These are phyloP conservation scores for Crocidura indochinensis DNA, from an alignment of 2,797 vertebrate genomes.

Conservation along the genomic window DNA sequence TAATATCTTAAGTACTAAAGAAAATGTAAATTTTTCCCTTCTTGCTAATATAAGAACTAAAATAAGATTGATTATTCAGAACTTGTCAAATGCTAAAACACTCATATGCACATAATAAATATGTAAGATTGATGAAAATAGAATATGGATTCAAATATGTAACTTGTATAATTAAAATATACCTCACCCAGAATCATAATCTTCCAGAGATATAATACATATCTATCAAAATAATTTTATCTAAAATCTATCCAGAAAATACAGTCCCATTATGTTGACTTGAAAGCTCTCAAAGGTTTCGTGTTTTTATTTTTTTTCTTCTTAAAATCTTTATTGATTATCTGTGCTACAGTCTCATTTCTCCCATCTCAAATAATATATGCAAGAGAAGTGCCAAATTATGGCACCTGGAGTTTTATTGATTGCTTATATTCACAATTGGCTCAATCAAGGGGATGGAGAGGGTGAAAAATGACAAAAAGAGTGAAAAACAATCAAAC, in stretches of 20 bases:
- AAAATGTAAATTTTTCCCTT: slow-evolving; percentile 7
- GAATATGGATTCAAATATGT: background rate
- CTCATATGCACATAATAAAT: background rate
- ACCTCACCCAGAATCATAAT: too few species aligned
- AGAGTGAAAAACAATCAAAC: slow-evolving; percentile 75
- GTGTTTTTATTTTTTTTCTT: background rate
- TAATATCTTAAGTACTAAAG: background rate
- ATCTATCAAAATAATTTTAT: background rate
- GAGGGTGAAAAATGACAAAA: slow-evolving; percentile 82
- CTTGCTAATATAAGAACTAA: background rate
- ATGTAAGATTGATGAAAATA: background rate
- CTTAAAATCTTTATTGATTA: slow-evolving; percentile 38
- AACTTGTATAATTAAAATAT: background rate
- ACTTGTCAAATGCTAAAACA: background rate
- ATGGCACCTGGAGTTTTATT: slow-evolving; percentile 83
- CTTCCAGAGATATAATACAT: background rate
- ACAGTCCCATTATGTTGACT: background rate
- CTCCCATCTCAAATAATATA: slow-evolving; percentile 52
- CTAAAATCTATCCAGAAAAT: background rate
- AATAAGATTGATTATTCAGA: slow-evolving; percentile 17
- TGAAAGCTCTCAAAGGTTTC: slow-evolving; percentile 15
- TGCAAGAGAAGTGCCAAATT: slow-evolving; percentile 64
- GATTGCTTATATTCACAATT: slow-evolving; percentile 80
- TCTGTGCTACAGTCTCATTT: slow-evolving; percentile 39
- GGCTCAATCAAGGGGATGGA: slow-evolving; percentile 80